Conservation (phyloP, 53 echinoderm and acorn worm species). For the Zoroaster sp. region DNA sequence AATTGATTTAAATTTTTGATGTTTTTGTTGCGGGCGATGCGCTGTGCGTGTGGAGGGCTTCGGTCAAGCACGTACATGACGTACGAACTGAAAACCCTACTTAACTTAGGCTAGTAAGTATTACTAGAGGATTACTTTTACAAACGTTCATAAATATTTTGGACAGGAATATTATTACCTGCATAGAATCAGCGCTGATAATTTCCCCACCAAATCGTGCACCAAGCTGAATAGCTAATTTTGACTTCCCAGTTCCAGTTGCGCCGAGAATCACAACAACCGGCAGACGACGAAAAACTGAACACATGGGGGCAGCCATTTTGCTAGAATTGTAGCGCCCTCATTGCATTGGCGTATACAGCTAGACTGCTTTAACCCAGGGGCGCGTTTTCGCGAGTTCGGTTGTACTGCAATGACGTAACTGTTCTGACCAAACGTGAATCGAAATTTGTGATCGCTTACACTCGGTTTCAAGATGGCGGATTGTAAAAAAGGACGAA, state of each 20-base stretch:
- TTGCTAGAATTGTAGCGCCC: background rate
- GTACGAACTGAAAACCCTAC: too few species aligned
- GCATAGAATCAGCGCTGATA: conserved; percentile 97
- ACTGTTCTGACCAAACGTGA: too few species aligned
- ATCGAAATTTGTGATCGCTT: too few species aligned
- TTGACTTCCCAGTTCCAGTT: conserved; percentile 94
- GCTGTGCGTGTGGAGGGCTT: too few species aligned
- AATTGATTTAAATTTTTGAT: too few species aligned
- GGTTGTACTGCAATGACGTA: too few species aligned
- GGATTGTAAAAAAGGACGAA: too few species aligned
- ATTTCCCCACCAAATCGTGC: conserved; percentile 79
- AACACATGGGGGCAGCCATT: conserved; percentile 57
- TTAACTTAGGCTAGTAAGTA: too few species aligned
- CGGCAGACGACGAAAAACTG: conserved; percentile 63
- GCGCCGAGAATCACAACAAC: conserved; percentile 92
- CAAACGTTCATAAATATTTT: background rate
- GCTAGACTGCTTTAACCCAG: background rate
- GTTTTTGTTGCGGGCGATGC: too few species aligned
- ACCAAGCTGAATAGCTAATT: conserved; percentile 78
- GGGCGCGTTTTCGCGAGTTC: background rate
- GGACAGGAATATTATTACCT: conserved; percentile 52
- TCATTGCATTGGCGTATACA: background rate
- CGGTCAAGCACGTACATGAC: too few species aligned
- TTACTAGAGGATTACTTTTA: too few species aligned
- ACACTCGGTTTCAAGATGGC: too few species aligned